These are phyloP conservation scores for Spilarctia lutea DNA, from an alignment of 2,888 invertebrate species.

Conservation along the genomic window DNA sequence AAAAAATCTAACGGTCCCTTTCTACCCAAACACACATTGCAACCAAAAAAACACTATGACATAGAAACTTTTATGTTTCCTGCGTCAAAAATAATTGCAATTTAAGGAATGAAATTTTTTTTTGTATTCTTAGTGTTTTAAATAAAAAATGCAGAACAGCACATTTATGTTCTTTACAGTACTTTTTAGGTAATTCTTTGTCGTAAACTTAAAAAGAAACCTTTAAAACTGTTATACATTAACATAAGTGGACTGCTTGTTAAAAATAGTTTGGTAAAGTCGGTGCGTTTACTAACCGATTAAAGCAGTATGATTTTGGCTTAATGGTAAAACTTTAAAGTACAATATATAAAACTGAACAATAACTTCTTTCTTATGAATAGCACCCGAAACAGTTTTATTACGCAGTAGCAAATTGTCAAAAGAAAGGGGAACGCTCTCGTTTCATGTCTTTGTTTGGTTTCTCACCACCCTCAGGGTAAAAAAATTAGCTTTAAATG, in stretches of 20 bases:
- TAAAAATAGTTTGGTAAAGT: constrained; percentile 6
- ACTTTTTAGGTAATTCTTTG: constrained; percentile 38
- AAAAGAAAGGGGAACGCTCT: constrained; percentile 70
- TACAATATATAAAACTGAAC: constrained; percentile 39
- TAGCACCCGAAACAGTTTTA: constrained; percentile 69
- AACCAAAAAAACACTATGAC: constrained; percentile 80
- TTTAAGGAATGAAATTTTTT: constrained; percentile 55
- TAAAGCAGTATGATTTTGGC: constrained; percentile 24
- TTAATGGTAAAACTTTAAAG: constrained; percentile 27
- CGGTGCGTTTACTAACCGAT: constrained; percentile 19
- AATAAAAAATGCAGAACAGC: constrained; percentile 33
- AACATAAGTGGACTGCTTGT: not conserved
- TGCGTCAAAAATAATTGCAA: constrained; percentile 70
- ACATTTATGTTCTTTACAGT: constrained; percentile 33
- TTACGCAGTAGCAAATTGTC: constrained; percentile 73
- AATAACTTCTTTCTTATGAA: constrained; percentile 42
- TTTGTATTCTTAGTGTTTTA: constrained; percentile 36
- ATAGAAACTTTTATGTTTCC: constrained; percentile 79
- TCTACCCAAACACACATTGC: constrained; percentile 82
- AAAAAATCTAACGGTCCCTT: constrained; percentile 82
- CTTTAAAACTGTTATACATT: not conserved
- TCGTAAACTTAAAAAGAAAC: constrained; percentile 33
- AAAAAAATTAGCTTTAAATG: constrained; percentile 63
- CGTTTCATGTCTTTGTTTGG: constrained; percentile 59
- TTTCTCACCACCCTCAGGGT: constrained; percentile 66